Evolutionary conservation across 2,888 invertebrate genomes (phyloP).

Genomic region (Morpho helenor): DNA sequence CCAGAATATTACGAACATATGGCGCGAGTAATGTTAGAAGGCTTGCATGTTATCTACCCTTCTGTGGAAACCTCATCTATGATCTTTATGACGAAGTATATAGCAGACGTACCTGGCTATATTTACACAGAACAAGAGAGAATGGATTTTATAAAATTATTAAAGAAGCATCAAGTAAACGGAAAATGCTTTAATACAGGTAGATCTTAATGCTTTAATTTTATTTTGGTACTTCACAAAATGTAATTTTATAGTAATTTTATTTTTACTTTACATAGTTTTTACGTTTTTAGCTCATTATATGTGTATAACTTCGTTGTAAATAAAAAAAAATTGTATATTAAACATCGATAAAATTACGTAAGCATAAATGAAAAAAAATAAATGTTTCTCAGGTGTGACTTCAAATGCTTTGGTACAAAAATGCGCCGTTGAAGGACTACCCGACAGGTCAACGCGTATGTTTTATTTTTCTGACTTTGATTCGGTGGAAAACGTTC

Average conservation of each 20-base stretch:
- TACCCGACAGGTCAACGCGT: slow-evolving; percentile 24
- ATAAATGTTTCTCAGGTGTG: slow-evolving; percentile 29
- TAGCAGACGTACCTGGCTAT: slow-evolving; percentile 71
- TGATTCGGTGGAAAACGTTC: slow-evolving; percentile 46
- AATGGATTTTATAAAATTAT: slow-evolving; percentile 24
- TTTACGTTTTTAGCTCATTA: no score
- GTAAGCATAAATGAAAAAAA: no score
- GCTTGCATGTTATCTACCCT: slow-evolving; percentile 81
- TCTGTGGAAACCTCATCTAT: slow-evolving; percentile 61
- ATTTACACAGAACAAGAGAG: slow-evolving; percentile 42
- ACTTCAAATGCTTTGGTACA: slow-evolving; percentile 26
- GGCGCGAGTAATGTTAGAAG: slow-evolving; percentile 78
- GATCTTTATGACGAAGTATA: slow-evolving; percentile 66
- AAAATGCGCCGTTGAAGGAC: slow-evolving; percentile 29
- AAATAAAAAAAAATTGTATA: no score
- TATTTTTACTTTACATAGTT: no score
- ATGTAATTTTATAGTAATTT: no score
- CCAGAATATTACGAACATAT: slow-evolving; percentile 79
- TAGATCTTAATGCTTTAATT: slow-evolving; percentile 16
- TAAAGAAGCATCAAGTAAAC: slow-evolving; percentile 26
- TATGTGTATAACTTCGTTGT: no score
- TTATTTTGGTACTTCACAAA: neutral
- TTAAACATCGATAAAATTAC: no score
- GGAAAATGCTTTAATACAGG: slow-evolving; percentile 30
- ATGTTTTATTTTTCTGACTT: slow-evolving; percentile 41